Evolutionary conservation across 2,888 invertebrate genomes (phyloP).

Genomic region (Mycalesis mineus): DNA sequence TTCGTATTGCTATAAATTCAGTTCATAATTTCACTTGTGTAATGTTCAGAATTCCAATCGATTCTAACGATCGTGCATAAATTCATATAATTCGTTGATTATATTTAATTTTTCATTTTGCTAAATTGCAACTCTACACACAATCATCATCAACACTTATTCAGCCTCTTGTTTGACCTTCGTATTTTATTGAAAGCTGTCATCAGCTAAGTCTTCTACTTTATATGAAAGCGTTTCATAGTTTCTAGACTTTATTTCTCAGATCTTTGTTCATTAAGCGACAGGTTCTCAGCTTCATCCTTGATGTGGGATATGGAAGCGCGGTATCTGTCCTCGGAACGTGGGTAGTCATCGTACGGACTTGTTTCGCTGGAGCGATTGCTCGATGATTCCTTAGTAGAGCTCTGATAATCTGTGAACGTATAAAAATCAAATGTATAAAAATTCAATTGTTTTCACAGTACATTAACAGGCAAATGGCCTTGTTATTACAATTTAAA

Average conservation of each 20-base stretch:
- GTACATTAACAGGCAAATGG: no score
- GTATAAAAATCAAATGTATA: not conserved
- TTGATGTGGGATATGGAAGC: slow-evolving; percentile 65
- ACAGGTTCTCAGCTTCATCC: slow-evolving; percentile 74
- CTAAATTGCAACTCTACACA: not conserved
- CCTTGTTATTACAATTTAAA: no score
- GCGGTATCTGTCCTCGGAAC: slow-evolving; percentile 64
- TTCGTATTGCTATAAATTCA: slow-evolving; percentile 35
- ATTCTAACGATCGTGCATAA: slow-evolving; percentile 12
- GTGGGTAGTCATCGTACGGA: slow-evolving; percentile 68
- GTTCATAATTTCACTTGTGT: slow-evolving; percentile 31
- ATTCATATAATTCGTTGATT: slow-evolving; percentile 12
- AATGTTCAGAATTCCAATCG: slow-evolving; percentile 17
- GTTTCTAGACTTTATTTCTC: slow-evolving; percentile 59
- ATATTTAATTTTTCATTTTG: slow-evolving; percentile 3
- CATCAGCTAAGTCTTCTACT: not conserved
- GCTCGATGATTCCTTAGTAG: slow-evolving; percentile 64
- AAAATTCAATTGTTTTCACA: not conserved
- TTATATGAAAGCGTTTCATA: not conserved
- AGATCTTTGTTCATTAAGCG: slow-evolving; percentile 73
- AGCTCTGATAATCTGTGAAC: slow-evolving; percentile 52
- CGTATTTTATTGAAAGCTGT: not conserved
- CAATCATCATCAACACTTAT: slow-evolving; percentile 1
- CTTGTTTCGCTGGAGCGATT: slow-evolving; percentile 68
- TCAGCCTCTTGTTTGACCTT: slow-evolving; percentile 20